phyloP scores from a whole-genome alignment of 2,888 invertebrate genomes.

The Dascillus cervinus region DNA sequence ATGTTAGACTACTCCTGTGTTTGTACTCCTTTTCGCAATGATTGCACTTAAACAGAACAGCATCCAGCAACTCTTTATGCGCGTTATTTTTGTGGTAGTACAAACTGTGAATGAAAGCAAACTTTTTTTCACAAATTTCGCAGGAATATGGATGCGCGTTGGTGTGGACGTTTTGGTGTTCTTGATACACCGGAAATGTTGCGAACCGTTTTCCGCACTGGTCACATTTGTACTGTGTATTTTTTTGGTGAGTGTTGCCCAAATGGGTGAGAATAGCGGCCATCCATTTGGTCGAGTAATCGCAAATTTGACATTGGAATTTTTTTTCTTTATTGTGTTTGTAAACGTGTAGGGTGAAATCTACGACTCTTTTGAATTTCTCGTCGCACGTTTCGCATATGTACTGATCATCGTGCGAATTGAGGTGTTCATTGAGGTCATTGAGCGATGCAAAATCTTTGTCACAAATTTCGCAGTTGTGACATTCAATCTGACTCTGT shows the following conservation, averaged over 20 bases:
- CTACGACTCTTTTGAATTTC: conserved; percentile 15
- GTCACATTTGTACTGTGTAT: conserved; percentile 1
- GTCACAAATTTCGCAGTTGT: conserved; percentile 14
- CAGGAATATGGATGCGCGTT: conserved; percentile 43
- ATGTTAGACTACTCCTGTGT: conserved; percentile 32
- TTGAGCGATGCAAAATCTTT: conserved; percentile 6
- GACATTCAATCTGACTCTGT: too few relatives aligned
- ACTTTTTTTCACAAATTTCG: conserved; percentile 45
- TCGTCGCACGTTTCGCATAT: conserved; percentile 12
- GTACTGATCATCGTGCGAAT: conserved; percentile 14
- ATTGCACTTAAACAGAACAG: conserved; percentile 36
- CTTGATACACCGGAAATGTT: not conserved
- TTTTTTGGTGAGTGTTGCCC: conserved; percentile 1
- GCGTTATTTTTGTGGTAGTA: conserved; percentile 45
- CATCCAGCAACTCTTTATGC: conserved; percentile 41
- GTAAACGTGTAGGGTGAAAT: conserved; percentile 16
- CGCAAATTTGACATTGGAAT: conserved; percentile 10
- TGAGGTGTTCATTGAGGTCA: conserved; percentile 8
- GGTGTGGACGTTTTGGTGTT: conserved; percentile 22
- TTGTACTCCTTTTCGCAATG: conserved; percentile 38
- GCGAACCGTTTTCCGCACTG: conserved; percentile 6
- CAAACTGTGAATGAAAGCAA: conserved; percentile 47
- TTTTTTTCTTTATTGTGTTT: conserved; percentile 5
- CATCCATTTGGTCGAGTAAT: not conserved
- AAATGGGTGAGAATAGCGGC: not conserved